A percentile compares a stretch with the other conserved stretches of the same genome.
These are phyloP conservation scores for Mesorhabditis belari DNA, from an alignment of 2,888 invertebrate genomes.

Conservation along the genomic window DNA sequence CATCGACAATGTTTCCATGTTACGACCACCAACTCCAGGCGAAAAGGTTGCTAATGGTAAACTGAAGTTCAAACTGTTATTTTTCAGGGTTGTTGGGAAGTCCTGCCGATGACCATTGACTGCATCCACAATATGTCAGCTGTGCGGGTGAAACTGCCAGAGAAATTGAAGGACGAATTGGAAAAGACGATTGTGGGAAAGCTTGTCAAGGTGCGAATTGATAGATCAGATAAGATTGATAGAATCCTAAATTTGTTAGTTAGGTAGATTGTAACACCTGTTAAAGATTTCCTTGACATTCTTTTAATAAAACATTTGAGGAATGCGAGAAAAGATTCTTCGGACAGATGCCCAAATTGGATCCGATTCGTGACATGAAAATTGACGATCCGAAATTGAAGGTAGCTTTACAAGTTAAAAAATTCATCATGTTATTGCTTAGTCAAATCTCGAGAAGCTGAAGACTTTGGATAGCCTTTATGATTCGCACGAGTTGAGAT, in stretches of 20 bases:
- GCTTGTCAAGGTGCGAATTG: conserved; percentile 66
- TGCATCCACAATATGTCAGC: conserved; percentile 80
- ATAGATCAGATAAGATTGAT: too few species aligned
- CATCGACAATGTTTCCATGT: conserved; percentile 5
- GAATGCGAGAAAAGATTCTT: conserved; percentile 85
- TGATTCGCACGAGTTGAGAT: conserved; percentile 3
- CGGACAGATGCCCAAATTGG: conserved; percentile 76
- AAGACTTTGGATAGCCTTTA: background rate
- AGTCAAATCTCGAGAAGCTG: background rate
- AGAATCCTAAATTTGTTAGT: too few species aligned
- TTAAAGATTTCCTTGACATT: too few species aligned
- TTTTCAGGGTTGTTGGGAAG: conserved; percentile 18
- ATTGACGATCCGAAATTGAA: conserved; percentile 67
- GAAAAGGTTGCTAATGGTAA: conserved; percentile 3
- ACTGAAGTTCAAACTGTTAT: background rate
- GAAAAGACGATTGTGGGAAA: conserved; percentile 77
- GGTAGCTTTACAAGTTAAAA: conserved; percentile 3
- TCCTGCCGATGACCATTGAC: conserved; percentile 73
- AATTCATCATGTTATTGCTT: background rate
- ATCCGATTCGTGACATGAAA: conserved; percentile 92
- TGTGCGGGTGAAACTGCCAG: conserved; percentile 79
- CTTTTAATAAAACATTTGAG: conserved; percentile 57
- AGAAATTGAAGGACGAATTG: conserved; percentile 77
- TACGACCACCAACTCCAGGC: conserved; percentile 67
- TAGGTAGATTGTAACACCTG: too few species aligned